Evolutionary conservation across 2,888 invertebrate species (phyloP), one percentile per base, ranked within the genome.

Genomic region (Dolomedes plantarius): DNA sequence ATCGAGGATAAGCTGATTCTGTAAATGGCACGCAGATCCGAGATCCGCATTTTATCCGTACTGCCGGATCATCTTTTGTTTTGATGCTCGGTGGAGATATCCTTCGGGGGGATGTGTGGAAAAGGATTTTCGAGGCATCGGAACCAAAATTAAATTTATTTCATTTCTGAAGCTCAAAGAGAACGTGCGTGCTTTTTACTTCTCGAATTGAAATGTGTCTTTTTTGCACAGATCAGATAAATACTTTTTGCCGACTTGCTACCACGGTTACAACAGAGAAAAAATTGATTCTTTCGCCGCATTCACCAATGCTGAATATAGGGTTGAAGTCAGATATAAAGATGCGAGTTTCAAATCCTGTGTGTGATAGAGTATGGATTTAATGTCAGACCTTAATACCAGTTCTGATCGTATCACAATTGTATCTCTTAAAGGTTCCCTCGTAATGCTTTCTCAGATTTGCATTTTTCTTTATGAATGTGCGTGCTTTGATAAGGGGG

Each of bases 131-230:
- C 23, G 23, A 3, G 2, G 56, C 16, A 56, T 23, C 56, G n/a
- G 56, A 56, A 23, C 23, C 56, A 56, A 56, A 56, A 56, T 56
- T 56, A 56, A 56, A 56, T 23, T 23, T 56, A 16, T 56, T 56
- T 56, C 56, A 46, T 46, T 46, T 46, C 16, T 46, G 41, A 2
- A 46, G 41, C 41, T 46, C 41, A 46, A 13, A 46, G 16, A 36
- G 36, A 46, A 13, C 16, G 16, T 46, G 6, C 41, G 41, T 13
- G 16, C 41, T 13, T 46, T 5, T 16, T 46, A 46, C 9, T 36
- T 36, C 41, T 46, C 13, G 13, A 16, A 46, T 16, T 9, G 41
- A 16, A 46, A 16, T n/a, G n/a, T n/a, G 11, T 5, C 6, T 13
- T 46, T 46, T 46, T 2, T 36, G 36, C 36, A 41, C 2, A 46